Percentiles rank a stretch among this genome's conserved stretches.
phyloP scores from a whole-genome alignment of 2,797 vertebrate genomes.

The Octomys mimax region DNA sequence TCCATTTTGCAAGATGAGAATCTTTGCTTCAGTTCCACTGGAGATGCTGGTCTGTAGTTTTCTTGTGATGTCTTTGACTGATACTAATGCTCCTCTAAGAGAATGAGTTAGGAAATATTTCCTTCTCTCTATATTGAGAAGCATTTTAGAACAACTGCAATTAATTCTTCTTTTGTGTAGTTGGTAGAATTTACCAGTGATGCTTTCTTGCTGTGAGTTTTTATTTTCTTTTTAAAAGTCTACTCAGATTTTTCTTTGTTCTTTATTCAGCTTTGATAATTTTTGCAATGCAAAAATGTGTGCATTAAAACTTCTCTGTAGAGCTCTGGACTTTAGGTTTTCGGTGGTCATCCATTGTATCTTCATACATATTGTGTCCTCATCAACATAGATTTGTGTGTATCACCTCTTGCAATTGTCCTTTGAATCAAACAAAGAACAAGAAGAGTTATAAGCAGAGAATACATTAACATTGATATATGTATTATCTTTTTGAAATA shows the following conservation, averaged over 20 bases:
- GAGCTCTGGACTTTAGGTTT: background rate
- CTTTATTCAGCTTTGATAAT: background rate
- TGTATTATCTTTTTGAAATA: background rate
- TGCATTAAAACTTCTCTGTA: background rate
- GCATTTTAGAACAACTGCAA: background rate
- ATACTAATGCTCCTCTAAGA: background rate
- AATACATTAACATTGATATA: background rate
- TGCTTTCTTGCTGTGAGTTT: background rate
- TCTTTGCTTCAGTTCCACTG: background rate
- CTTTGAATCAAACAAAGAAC: background rate
- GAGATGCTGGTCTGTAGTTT: background rate
- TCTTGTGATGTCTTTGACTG: background rate
- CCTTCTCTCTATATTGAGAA: background rate
- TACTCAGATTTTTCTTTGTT: background rate
- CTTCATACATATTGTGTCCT: background rate
- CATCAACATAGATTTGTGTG: background rate
- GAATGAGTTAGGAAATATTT: background rate
- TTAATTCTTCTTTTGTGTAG: background rate
- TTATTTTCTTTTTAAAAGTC: background rate
- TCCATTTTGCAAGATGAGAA: background rate
- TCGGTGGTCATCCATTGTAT: background rate
- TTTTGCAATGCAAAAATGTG: background rate
- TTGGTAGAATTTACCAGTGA: background rate
- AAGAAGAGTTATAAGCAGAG: background rate
- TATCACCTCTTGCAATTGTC: background rate